Evolutionary conservation across 2,113 vertebrate species (phyloP).

Genomic region (Dicentrarchus labrax): DNA sequence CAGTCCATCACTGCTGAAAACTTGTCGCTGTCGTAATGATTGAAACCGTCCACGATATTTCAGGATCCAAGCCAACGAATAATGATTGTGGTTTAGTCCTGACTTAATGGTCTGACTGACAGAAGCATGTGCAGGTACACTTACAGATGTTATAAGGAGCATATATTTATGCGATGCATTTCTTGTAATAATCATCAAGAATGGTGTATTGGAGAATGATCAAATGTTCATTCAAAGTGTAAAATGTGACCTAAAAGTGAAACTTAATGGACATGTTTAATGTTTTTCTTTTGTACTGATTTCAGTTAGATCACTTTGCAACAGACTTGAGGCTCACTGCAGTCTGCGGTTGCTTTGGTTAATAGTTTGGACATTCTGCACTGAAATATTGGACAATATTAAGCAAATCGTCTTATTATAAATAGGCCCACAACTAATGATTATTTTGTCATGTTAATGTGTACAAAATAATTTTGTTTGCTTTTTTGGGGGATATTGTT

Average conservation of each 20-base stretch:
- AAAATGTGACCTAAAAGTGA: not conserved
- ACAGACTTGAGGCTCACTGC: not conserved
- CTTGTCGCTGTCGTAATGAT: not conserved
- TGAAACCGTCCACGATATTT: not conserved
- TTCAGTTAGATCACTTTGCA: not conserved
- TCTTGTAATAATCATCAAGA: not conserved
- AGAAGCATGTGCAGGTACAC: not conserved
- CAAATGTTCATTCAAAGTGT: not conserved
- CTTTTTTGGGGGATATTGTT: no score
- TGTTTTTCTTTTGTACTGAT: not conserved
- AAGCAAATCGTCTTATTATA: not conserved
- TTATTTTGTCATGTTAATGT: not conserved
- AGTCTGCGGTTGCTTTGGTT: not conserved
- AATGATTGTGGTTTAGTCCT: not conserved
- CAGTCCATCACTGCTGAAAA: constrained; percentile 11
- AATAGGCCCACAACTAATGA: not conserved
- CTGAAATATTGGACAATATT: not conserved
- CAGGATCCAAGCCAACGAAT: not conserved
- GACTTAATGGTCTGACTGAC: not conserved
- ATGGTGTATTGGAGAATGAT: not conserved
- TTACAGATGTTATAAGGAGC: not conserved
- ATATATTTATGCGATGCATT: not conserved
- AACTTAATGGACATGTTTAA: not conserved
- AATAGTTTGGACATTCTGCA: not conserved
- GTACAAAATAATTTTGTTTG: not conserved